Conservation (phyloP, 2,113 vertebrate genomes). For the human region DNA sequence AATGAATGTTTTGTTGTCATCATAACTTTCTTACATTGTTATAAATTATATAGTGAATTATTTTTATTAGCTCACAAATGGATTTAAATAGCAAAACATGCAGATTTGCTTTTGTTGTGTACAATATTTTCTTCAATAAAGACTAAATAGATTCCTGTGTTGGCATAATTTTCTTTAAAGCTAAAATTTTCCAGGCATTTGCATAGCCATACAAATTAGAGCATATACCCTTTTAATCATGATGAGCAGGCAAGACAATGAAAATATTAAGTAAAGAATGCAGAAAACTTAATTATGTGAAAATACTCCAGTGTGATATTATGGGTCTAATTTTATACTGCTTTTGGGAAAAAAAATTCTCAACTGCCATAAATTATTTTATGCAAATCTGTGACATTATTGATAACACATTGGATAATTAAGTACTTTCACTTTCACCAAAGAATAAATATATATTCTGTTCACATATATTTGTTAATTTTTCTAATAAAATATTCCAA, state of each 20-base stretch:
- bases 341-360: not conserved
- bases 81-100: conserved; percentile 28
- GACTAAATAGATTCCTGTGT: not conserved
- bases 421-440: not conserved
- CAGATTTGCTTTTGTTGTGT: conserved; percentile 44
- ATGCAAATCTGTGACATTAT: not conserved
- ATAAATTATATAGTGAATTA: conserved; percentile 19
- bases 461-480: not conserved
- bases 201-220: not conserved
- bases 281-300: not conserved
- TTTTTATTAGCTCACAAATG: not conserved
- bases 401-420: not conserved
- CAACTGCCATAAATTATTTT: not conserved
- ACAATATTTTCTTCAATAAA: conserved; percentile 34
- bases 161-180: not conserved
- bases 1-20: not conserved
- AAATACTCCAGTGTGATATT: not conserved
- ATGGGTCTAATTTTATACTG: not conserved
- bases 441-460: not conserved
- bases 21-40: not conserved
- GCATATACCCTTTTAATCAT: not conserved
- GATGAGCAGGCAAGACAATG: not conserved
- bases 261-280: conserved; percentile 17
- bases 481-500: conserved; percentile 8
- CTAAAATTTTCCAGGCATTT: conserved; percentile 29